A percentile compares a stretch with the other conserved stretches of the same genome.
These are phyloP conservation scores for Gobio occitaniae DNA, from an alignment of 2,797 vertebrate genomes.

Conservation along the genomic window DNA sequence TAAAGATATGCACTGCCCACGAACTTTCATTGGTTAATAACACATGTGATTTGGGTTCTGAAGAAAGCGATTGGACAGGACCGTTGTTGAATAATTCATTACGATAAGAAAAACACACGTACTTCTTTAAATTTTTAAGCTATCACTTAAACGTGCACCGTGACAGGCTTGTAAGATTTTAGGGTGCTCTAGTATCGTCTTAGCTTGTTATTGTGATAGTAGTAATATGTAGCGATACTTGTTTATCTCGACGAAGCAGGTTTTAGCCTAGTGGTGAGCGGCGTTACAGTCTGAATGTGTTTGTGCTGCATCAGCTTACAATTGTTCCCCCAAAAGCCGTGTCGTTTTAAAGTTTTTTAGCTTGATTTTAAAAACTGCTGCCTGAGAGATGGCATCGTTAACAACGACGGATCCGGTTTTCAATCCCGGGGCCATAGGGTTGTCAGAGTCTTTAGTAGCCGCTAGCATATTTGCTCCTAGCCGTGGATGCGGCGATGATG, in stretches of 20 bases:
- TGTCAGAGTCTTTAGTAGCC: slow-evolving; percentile 82
- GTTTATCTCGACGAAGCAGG: slow-evolving; percentile 11
- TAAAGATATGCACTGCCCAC: slow-evolving; percentile 11
- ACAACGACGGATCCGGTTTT: slow-evolving; percentile 79
- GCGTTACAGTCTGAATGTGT: slow-evolving; percentile 21
- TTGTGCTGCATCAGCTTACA: slow-evolving; percentile 52
- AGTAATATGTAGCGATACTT: slow-evolving; percentile 16
- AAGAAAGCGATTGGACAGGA: slow-evolving; percentile 2
- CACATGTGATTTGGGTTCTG: neutral
- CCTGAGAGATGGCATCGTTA: slow-evolving; percentile 80
- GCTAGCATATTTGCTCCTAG: slow-evolving; percentile 95
- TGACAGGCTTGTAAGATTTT: neutral
- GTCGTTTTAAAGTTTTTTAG: slow-evolving; percentile 41
- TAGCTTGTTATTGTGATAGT: neutral
- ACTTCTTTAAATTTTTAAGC: slow-evolving; percentile 9
- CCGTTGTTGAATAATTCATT: slow-evolving; percentile 27
- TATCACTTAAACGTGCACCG: neutral
- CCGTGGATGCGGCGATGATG: slow-evolving; percentile 76
- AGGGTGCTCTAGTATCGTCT: neutral
- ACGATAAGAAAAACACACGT: slow-evolving; percentile 26
- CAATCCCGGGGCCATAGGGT: slow-evolving; percentile 68
- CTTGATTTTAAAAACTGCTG: neutral
- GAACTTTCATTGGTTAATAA: slow-evolving; percentile 17
- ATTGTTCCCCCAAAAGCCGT: slow-evolving; percentile 7
- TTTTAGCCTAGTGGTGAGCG: slow-evolving; percentile 38